These are phyloP conservation scores for Crypturellus undulatus DNA, from an alignment of 2,113 vertebrate species.

Conservation along the genomic window DNA sequence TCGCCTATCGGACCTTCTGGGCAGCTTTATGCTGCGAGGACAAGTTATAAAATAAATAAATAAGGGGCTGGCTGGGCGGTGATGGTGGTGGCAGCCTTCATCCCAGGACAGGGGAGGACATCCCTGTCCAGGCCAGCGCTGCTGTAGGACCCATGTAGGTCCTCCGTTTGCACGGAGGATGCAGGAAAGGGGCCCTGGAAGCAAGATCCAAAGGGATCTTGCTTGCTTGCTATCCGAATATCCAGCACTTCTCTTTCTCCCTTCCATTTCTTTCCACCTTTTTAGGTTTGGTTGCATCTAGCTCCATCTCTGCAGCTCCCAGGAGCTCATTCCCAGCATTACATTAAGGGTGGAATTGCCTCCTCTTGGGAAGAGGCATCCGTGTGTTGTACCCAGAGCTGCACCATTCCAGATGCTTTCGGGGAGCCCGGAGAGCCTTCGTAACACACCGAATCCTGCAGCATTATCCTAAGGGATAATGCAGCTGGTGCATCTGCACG, in stretches of 20 bases:
- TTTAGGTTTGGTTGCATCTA: background rate
- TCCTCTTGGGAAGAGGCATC: background rate
- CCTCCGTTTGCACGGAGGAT: background rate
- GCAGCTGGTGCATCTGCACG: background rate
- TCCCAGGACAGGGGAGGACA: background rate
- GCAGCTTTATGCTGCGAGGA: background rate
- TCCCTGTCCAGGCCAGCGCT: background rate
- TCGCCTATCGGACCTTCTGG: background rate
- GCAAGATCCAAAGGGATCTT: background rate
- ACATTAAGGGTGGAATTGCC: background rate
- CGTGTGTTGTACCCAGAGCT: background rate
- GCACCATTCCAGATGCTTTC: background rate
- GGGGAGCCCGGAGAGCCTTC: background rate
- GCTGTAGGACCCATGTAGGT: background rate
- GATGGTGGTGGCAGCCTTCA: background rate
- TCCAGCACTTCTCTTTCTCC: background rate
- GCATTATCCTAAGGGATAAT: background rate
- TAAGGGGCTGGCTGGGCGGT: rapidly evolving
- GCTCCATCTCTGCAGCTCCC: rapidly evolving
- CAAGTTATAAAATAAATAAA: background rate
- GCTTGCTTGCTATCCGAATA: background rate
- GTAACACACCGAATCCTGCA: background rate
- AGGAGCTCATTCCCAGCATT: background rate
- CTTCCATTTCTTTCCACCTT: background rate
- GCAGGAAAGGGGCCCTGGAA: background rate